Percentiles rank a stretch among this genome's conserved stretches.
These are phyloP conservation scores for Monochamus alternatus DNA, from an alignment of 2,888 invertebrate genomes.

Conservation along the genomic window DNA sequence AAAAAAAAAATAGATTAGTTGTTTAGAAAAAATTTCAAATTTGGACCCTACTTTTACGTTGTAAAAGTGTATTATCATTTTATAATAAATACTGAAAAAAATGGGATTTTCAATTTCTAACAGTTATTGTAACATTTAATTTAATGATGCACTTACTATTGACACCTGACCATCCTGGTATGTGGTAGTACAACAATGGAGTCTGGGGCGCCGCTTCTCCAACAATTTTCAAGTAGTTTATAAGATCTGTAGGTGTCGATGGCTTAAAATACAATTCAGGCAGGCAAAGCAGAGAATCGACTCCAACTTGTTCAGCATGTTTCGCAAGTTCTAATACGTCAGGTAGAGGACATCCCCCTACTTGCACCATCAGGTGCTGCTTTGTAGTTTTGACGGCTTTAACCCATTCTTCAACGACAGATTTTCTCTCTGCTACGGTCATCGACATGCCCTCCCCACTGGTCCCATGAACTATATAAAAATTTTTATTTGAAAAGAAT, in stretches of 20 bases:
- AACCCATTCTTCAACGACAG: slow-evolving; percentile 78
- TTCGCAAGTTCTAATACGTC: slow-evolving; percentile 81
- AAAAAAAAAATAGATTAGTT: too few relatives aligned
- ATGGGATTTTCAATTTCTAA: too few relatives aligned
- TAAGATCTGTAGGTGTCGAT: slow-evolving; percentile 74
- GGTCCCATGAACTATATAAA: slow-evolving; percentile 81
- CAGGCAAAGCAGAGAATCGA: slow-evolving; percentile 80
- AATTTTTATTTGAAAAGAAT: slow-evolving; percentile 56
- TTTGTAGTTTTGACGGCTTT: slow-evolving; percentile 73
- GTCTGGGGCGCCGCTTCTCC: slow-evolving; percentile 69
- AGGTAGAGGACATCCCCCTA: slow-evolving; percentile 80
- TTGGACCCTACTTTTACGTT: too few relatives aligned
- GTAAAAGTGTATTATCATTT: too few relatives aligned
- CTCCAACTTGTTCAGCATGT: slow-evolving; percentile 79
- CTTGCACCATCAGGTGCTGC: slow-evolving; percentile 80
- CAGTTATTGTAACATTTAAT: slow-evolving; percentile 58
- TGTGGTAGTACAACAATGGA: slow-evolving; percentile 89
- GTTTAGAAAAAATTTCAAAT: too few relatives aligned
- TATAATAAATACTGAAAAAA: too few relatives aligned
- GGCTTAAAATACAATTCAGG: slow-evolving; percentile 88
- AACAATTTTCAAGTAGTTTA: slow-evolving; percentile 79
- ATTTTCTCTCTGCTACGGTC: slow-evolving; percentile 79
- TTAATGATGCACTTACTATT: slow-evolving; percentile 76
- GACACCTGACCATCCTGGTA: slow-evolving; percentile 82
- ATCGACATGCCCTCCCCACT: slow-evolving; percentile 84